Evolutionary conservation across 2,113 vertebrate genomes (phyloP), one percentile per base, ranked within the genome.

Genomic region (Chrysochloris asiatica): DNA sequence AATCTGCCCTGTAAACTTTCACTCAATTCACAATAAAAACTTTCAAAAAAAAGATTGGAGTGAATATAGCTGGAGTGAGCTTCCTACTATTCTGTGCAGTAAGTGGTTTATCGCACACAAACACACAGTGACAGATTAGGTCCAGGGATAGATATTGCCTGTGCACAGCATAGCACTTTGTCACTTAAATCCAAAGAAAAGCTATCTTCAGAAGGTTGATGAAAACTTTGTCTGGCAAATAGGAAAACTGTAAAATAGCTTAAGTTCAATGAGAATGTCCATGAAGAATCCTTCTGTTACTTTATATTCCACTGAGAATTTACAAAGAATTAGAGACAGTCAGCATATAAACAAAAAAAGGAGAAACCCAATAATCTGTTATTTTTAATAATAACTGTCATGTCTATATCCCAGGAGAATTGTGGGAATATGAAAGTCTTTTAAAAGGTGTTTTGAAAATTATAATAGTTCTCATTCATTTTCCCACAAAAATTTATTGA

Each of bases 191-290:
- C 45, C 47, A 65, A 75, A 81, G 30, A 47, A 93, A 95, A 88
- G 6, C 86, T 71, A 69, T 73, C 71, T 65, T 26, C n/a, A 52
- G 24, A 75, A 86, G 33, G 45, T 85, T 41, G 87, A 80, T 48
- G 50, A 77, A 88, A 65, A 79, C 56, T 92, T 89, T 56, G n/a
- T n/a, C n/a, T n/a, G 76, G 88, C 78, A 86, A 88, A 81, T 85
- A 41, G 84, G 61, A 83, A 86, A 59, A 92, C 72, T 36, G 12
- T 21, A 78, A 83, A 93, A 71, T 22, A 87, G 21, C n/a, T 30
- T 19, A 69, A 90, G 38, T 61, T 83, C 65, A 65, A 52, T 8
- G 24, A 90, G 63, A 76, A 8, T n/a, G 1, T 26, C 33, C 19
- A 4, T 41, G 45, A 41, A 90, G 72, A 67, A 19, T 19, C 5